These are phyloP conservation scores for Macrotrachela quadricornifera DNA, from an alignment of 1,140 invertebrate genomes.

Conservation along the genomic window DNA sequence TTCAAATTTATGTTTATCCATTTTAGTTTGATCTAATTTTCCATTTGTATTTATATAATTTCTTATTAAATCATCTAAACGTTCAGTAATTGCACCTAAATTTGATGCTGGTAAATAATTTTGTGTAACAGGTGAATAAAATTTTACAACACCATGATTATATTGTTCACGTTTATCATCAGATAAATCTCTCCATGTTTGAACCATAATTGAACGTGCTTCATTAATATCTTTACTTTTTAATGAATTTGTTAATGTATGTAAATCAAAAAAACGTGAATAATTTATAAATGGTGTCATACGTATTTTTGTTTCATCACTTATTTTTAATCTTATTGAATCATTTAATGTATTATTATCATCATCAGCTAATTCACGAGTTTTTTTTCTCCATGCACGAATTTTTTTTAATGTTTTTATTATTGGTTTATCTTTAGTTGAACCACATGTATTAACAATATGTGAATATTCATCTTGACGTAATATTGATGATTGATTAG, in stretches of 20 bases:
- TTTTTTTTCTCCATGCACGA: conserved; percentile 1
- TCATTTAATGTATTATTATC: neutral
- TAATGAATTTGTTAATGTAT: no score
- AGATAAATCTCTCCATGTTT: no score
- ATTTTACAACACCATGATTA: no score
- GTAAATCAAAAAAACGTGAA: no score
- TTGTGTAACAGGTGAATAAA: neutral
- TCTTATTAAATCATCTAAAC: conserved; percentile 44
- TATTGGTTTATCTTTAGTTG: neutral
- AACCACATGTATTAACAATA: neutral
- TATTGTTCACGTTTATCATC: no score
- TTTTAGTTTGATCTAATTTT: conserved; percentile 4
- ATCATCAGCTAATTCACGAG: neutral
- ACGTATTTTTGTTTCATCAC: no score
- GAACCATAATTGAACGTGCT: no score
- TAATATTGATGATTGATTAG: conserved; percentile 37
- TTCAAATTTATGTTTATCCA: conserved; percentile 11
- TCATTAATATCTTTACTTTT: no score
- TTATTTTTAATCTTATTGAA: no score
- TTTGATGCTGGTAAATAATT: conserved; percentile 22
- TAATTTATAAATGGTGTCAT: no score
- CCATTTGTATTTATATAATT: conserved; percentile 36
- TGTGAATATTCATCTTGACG: neutral
- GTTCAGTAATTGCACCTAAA: conserved; percentile 54
- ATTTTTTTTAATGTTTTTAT: conserved; percentile 7